These are phyloP conservation scores for Eupelmus urozonus DNA, from an alignment of 2,888 invertebrate species.

Conservation along the genomic window DNA sequence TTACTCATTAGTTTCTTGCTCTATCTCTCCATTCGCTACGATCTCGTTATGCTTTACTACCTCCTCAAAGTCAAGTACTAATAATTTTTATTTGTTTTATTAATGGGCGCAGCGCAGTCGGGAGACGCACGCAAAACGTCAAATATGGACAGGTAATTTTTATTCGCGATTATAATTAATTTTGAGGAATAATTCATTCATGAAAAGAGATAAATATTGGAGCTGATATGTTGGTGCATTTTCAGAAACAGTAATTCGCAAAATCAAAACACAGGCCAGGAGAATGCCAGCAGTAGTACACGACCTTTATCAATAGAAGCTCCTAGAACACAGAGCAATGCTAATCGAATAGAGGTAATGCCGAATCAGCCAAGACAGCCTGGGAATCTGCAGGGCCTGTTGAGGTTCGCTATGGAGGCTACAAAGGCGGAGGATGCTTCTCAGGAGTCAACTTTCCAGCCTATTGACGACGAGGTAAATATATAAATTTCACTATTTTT, in stretches of 20 bases:
- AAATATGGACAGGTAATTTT: slow-evolving; percentile 70
- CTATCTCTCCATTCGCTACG: neutral
- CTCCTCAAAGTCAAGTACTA: slow-evolving; percentile 6
- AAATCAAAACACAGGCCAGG: slow-evolving; percentile 51
- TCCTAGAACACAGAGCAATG: slow-evolving; percentile 63
- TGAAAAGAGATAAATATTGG: too few species aligned
- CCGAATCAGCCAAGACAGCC: slow-evolving; percentile 74
- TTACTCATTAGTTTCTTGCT: slow-evolving; percentile 39
- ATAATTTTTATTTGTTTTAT: slow-evolving; percentile 59
- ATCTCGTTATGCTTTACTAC: slow-evolving; percentile 17
- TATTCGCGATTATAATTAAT: too few species aligned
- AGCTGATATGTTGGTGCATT: too few species aligned
- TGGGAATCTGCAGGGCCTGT: slow-evolving; percentile 80
- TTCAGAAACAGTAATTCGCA: slow-evolving; percentile 24
- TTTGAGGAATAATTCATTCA: slow-evolving; percentile 5
- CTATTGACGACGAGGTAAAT: slow-evolving; percentile 83
- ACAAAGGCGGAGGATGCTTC: slow-evolving; percentile 81
- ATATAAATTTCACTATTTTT: neutral
- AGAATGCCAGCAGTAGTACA: slow-evolving; percentile 65
- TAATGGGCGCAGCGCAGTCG: slow-evolving; percentile 71
- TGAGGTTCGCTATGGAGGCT: slow-evolving; percentile 85
- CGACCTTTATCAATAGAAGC: slow-evolving; percentile 73
- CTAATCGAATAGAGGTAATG: slow-evolving; percentile 59
- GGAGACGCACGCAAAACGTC: slow-evolving; percentile 61
- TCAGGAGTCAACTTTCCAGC: slow-evolving; percentile 77